Percentiles rank a stretch among this genome's conserved stretches.
These are phyloP conservation scores for Micromesistius poutassou DNA, from an alignment of 2,797 vertebrate species.

Conservation along the genomic window DNA sequence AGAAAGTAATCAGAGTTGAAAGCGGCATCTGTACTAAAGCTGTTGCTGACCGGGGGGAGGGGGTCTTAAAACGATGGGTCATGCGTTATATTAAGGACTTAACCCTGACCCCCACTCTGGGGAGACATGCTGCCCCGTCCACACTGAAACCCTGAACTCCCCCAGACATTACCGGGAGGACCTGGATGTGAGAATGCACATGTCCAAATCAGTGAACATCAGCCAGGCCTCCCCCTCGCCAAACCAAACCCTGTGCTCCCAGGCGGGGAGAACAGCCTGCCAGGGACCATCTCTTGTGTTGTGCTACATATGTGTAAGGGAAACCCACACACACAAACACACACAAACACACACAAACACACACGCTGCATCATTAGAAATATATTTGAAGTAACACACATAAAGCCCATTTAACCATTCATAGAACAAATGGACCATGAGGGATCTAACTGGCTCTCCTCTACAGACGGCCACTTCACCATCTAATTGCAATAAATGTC, in stretches of 20 bases:
- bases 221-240: no score
- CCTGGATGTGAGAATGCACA: no score
- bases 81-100: background rate
- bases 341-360: background rate
- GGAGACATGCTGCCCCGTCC: conserved; percentile 21
- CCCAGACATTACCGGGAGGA: no score
- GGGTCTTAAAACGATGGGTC: conserved; percentile 19
- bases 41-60: background rate
- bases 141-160: no score
- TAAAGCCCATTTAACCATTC: background rate
- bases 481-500: background rate
- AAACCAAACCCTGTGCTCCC: no score
- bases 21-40: conserved; percentile 9
- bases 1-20: conserved; percentile 30
- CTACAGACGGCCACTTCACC: background rate
- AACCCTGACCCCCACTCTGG: conserved; percentile 18
- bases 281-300: no score
- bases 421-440: background rate
- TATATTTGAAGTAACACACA: background rate
- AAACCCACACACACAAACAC: conserved; percentile 1
- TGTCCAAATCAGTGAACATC: no score
- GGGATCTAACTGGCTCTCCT: background rate
- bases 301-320: no score
- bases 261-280: no score
- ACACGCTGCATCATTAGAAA: background rate